Evolutionary conservation across 1,140 invertebrate species (phyloP), one percentile per base, ranked within the genome.

Genomic region (Platorchestia sp.): DNA sequence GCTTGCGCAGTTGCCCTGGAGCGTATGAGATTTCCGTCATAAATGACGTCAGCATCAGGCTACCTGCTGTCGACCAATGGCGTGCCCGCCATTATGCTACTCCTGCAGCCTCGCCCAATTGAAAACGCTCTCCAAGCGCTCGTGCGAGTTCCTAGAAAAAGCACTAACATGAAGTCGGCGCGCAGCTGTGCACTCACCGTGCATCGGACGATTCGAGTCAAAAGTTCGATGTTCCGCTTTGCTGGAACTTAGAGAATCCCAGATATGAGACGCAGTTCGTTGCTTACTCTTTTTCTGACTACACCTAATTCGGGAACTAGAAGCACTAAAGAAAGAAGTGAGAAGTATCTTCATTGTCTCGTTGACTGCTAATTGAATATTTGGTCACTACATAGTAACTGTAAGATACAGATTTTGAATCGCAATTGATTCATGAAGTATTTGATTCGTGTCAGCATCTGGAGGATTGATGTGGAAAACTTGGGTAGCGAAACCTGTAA

Each of bases 1-100:
- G 27, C 59, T 75, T 36, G 91, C 91, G 19, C 91, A 44, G 45
- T 44, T 93, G 91, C 44, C 91, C 45, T 40, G 43, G 45, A 36
- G 91, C 91, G 43, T 47, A 36, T 93, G 44, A 93, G 43, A 93
- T 93, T 93, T 93, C 45, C 91, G 91, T 93, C 91, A 93, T 93
- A n/a, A 45, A 93, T 93, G 91, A 93, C 91, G 91, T 93, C 91
- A 93, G 40, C 91, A 93, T 93, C 44, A 47, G 91, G 91, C 91
- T 93, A 93, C 47, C 43, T 47, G n/a, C 43, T 47, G 6, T 40
- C 91, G 43, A 93, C 91, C 91, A 93, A 93, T 93, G 45, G 36
- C 91, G 45, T 47, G 91, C 5, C 5, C 0, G 91, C 91, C 19
- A 93, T 93, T 93, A 93, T 36, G 91, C 45, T 93, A 93, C 91